Base-by-base conservation (phyloP, 2,888 invertebrate species). In the Ectemnius continuus region DNA sequence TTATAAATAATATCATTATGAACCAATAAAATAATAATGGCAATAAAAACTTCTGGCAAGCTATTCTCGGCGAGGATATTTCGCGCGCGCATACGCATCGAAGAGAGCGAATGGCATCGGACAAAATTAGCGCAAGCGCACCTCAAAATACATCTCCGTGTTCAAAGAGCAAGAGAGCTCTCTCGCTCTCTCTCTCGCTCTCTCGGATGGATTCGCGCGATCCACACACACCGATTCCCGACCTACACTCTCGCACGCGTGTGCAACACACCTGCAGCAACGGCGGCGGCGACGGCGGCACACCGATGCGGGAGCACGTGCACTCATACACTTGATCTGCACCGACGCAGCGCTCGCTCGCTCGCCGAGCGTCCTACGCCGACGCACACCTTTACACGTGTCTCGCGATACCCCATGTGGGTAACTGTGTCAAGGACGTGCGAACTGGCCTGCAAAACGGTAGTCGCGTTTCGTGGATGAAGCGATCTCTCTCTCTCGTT, bases 351-450 rank as follows among this genome's bases (percentile, higher is more conserved):
- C 66, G 75, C 70, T 23, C 23, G 23, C 23, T 73, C 66, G 75
- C 70, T 23, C 23, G 23, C 23, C 74, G 71, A 47, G 47, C 47
- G 52, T 52, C 52, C 52, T 61, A 66, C 62, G 61, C 57, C 23
- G 64, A 62, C 61, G 56, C 63, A 63, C 73, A 81, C 71, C 79
- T 73, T 62, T 71, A 67, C 70, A 73, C 75, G 72, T 74, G 70
- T 83, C 79, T 78, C 83, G 82, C 75, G 85, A 85, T 86, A 84
- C 85, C 85, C 88, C 87, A 90, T 90, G 88, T 90, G 87, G 90
- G 90, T 90, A 91, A 90, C 85, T 87, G 88, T 91, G 91, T 91
- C 91, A 91, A 91, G 91, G 91, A 88, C 91, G 88, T 90, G 90
- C 88, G 90, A 90, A 90, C 88, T 90, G 86, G 89, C 88, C 87